phyloP scores from a whole-genome alignment of 2,888 invertebrate genomes.

The Volucella inflata region DNA sequence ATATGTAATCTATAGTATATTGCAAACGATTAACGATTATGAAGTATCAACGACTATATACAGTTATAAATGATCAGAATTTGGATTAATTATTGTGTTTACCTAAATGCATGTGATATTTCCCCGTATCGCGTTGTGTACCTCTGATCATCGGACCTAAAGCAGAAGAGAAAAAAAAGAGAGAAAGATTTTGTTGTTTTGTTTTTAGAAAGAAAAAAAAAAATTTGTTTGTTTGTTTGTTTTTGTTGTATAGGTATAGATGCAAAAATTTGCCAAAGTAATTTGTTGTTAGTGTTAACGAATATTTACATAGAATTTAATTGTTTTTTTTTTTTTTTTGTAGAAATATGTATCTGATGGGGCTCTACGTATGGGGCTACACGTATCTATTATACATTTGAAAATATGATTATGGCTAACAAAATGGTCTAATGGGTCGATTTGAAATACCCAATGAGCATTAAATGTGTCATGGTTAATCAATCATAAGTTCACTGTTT shows the following conservation, averaged over 20 bases:
- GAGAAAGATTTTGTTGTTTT: constrained; percentile 60
- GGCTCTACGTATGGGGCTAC: constrained; percentile 12
- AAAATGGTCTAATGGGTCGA: background rate
- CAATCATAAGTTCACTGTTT: constrained; percentile 37
- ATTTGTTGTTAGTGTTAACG: constrained; percentile 34
- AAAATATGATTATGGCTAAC: constrained; percentile 15
- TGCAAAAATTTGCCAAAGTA: constrained; percentile 69
- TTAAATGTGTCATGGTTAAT: constrained; percentile 51
- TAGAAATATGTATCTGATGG: constrained; percentile 7
- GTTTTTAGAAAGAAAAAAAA: constrained; percentile 42
- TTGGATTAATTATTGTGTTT: constrained; percentile 71
- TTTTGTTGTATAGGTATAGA: constrained; percentile 41
- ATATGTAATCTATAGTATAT: background rate
- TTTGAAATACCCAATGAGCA: constrained; percentile 53
- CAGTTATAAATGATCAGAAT: constrained; percentile 45
- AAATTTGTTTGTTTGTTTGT: constrained; percentile 23
- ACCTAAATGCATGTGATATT: constrained; percentile 83
- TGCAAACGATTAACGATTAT: background rate
- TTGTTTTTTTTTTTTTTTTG: constrained; percentile 17
- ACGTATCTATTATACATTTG: constrained; percentile 23
- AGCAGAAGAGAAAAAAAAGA: constrained; percentile 77
- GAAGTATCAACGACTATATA: constrained; percentile 14
- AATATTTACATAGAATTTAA: background rate
- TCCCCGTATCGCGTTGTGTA: constrained; percentile 83
- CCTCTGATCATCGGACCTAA: constrained; percentile 83